A percentile compares a stretch with the other conserved stretches of the same genome.
These are phyloP conservation scores for Rotaria macrura DNA, from an alignment of 2,888 invertebrate species.

Conservation along the genomic window DNA sequence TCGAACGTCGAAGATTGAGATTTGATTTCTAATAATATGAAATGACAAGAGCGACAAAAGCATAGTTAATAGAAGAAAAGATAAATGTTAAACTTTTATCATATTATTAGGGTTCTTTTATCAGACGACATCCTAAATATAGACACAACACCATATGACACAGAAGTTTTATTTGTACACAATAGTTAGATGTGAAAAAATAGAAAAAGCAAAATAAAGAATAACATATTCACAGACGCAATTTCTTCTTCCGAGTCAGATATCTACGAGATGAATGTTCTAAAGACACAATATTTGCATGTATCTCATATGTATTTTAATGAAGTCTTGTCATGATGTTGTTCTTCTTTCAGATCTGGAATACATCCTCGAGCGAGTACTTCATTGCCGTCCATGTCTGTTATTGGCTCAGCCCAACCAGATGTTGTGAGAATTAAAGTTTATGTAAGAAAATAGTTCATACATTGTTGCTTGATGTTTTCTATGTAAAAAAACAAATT, in stretches of 20 bases:
- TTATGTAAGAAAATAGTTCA: background rate
- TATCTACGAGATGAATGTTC: background rate
- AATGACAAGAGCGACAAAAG: too few species aligned
- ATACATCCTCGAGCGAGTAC: background rate
- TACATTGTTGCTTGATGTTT: background rate
- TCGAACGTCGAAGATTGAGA: too few species aligned
- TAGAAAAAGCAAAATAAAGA: background rate
- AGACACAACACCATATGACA: background rate
- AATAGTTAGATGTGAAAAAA: background rate
- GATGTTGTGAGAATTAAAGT: slow-evolving; percentile 14
- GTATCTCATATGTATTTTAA: background rate
- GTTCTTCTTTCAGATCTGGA: background rate
- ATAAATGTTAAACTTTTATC: background rate
- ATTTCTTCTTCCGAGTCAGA: background rate
- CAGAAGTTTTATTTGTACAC: background rate
- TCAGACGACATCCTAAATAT: background rate
- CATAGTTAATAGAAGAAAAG: background rate
- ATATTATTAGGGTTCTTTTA: background rate
- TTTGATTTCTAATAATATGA: too few species aligned
- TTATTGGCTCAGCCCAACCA: slow-evolving; percentile 2
- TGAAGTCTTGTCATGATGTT: background rate
- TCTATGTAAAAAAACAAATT: background rate
- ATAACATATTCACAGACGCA: background rate
- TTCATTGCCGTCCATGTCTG: background rate
- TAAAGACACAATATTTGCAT: background rate